These are phyloP conservation scores for Caradrina clavipalpis DNA, from an alignment of 2,888 invertebrate species.

Conservation along the genomic window DNA sequence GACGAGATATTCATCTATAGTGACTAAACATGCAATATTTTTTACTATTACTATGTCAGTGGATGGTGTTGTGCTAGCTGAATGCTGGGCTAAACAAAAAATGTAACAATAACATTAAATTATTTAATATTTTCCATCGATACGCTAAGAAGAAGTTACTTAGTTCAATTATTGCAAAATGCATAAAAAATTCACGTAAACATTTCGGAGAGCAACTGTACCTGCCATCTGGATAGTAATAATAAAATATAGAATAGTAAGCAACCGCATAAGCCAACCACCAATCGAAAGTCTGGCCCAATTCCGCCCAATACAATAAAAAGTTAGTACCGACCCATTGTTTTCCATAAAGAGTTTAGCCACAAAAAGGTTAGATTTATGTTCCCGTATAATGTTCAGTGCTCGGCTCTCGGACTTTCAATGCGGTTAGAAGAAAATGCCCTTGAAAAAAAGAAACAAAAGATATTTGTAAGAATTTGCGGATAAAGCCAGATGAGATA, in stretches of 20 bases:
- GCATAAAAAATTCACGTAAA: no score
- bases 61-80: no score
- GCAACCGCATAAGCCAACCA: background rate
- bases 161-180: no score
- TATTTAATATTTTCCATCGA: no score
- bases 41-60: no score
- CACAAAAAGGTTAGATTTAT: conserved; percentile 42
- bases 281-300: conserved; percentile 26
- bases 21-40: no score
- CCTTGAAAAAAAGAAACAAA: background rate
- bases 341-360: conserved; percentile 56
- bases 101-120: no score
- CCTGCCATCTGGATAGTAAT: background rate
- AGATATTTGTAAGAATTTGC: background rate
- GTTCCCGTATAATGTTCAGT: conserved; percentile 41
- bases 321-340: conserved; percentile 69
- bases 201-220: no score
- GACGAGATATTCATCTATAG: no score
- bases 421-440: conserved; percentile 5
- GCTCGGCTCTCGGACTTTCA: no score
- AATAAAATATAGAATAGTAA: background rate
- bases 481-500: background rate
- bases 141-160: no score
- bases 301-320: conserved; percentile 64
- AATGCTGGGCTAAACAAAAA: no score